Conservation (phyloP, 2,797 vertebrate species). For the Pseudotriccus pelzelni region DNA sequence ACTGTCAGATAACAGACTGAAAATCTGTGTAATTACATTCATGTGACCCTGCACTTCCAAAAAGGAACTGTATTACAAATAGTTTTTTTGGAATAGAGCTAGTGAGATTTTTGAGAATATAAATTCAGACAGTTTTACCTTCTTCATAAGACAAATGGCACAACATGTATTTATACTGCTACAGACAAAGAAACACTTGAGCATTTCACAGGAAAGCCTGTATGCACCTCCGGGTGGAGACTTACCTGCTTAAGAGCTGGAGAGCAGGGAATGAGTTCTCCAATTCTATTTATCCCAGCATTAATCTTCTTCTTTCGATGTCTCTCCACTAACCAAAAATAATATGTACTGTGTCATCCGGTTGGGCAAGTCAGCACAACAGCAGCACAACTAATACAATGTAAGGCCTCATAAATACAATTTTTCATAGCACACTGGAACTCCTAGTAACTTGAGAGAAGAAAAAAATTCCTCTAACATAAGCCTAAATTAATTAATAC, state of each 20-base stretch:
- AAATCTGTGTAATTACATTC: background rate
- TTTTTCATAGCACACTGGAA: background rate
- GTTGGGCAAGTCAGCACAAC: background rate
- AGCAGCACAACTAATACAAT: background rate
- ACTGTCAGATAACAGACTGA: background rate
- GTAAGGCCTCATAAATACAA: background rate
- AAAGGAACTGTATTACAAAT: background rate
- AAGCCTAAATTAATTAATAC: background rate
- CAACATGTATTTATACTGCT: background rate
- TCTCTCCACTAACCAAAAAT: conserved; percentile 87
- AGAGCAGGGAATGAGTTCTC: conserved; percentile 96
- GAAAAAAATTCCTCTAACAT: background rate
- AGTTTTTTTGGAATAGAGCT: background rate
- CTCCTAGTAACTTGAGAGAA: background rate
- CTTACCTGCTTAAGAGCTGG: conserved; percentile 93
- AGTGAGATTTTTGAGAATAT: background rate
- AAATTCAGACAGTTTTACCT: background rate
- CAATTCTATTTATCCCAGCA: conserved; percentile 96
- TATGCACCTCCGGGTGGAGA: background rate
- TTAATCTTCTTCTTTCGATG: conserved; percentile 99
- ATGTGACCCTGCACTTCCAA: background rate
- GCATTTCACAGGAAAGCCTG: background rate
- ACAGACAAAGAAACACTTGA: background rate
- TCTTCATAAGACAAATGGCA: background rate
- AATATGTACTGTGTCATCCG: background rate